Evolutionary conservation across 2,888 invertebrate species (phyloP).

Genomic region (Prionchulus punctatus): DNA sequence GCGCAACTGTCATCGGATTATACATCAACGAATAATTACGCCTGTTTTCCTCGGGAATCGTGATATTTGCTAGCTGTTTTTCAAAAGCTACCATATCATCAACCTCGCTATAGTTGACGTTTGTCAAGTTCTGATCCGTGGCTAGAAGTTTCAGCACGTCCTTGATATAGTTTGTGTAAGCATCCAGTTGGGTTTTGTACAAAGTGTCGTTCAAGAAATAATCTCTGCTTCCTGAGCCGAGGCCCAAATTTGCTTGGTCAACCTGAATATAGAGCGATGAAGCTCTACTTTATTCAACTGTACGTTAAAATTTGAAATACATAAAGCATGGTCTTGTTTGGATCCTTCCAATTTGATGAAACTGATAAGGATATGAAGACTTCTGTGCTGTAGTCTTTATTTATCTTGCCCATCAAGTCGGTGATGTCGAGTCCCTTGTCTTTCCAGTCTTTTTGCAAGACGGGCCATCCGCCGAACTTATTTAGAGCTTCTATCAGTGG

Average conservation of each 20-base stretch:
- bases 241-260: neutral
- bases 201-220: neutral
- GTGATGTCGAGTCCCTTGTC: slow-evolving; percentile 16
- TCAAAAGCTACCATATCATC: neutral
- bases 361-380: slow-evolving; percentile 28
- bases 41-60: neutral
- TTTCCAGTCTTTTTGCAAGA: neutral
- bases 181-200: neutral
- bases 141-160: neutral
- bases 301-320: no score
- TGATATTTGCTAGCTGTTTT: neutral
- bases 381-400: slow-evolving; percentile 21
- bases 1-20: neutral
- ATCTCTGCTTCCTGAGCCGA: neutral
- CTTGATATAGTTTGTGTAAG: neutral
- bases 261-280: no score
- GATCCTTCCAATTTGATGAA: slow-evolving; percentile 26
- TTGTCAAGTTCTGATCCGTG: neutral
- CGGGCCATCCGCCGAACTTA: neutral
- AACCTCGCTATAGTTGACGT: neutral
- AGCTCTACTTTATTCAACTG: no score
- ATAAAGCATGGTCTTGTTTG: slow-evolving; percentile 18
- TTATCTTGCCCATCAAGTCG: slow-evolving; percentile 20
- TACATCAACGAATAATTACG: neutral
- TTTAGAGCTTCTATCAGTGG: no score